phyloP scores from a whole-genome alignment of 2,113 vertebrate genomes.

The Macrotis lagotis region DNA sequence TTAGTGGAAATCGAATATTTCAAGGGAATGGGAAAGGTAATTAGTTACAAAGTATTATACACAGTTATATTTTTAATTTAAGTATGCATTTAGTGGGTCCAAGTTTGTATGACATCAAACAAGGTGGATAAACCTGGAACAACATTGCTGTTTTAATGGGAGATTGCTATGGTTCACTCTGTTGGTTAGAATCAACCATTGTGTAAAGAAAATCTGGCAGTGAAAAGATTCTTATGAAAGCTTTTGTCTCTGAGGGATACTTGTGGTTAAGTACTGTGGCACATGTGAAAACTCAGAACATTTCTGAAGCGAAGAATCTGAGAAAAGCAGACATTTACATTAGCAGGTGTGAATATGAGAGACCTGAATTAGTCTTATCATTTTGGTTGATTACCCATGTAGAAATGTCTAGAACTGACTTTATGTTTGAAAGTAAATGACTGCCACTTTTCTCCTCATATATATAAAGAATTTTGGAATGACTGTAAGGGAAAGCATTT shows the following conservation, averaged over 20 bases:
- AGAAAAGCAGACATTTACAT: not conserved
- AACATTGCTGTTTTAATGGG: not conserved
- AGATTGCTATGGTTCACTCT: not conserved
- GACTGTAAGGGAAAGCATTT: not conserved
- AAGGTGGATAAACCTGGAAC: not conserved
- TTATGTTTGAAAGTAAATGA: conserved; percentile 28
- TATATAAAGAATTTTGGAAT: not conserved
- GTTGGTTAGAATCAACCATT: not conserved
- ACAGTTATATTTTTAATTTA: not conserved
- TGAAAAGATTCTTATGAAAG: not conserved
- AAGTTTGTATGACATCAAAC: not conserved
- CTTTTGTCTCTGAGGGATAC: not conserved
- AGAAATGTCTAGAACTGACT: conserved; percentile 45
- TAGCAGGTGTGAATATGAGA: not conserved
- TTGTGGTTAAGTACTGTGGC: not conserved
- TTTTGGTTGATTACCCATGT: conserved; percentile 26
- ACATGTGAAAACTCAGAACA: not conserved
- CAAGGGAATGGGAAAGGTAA: not conserved
- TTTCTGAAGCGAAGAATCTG: not conserved
- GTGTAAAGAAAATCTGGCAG: conserved; percentile 32
- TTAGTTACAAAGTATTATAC: not conserved
- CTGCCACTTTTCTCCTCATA: not conserved
- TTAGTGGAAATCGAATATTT: not conserved
- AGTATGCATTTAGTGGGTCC: not conserved
- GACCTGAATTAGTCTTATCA: not conserved